These are phyloP conservation scores for Cantharis rufa DNA, from an alignment of 2,888 invertebrate species.

Conservation along the genomic window DNA sequence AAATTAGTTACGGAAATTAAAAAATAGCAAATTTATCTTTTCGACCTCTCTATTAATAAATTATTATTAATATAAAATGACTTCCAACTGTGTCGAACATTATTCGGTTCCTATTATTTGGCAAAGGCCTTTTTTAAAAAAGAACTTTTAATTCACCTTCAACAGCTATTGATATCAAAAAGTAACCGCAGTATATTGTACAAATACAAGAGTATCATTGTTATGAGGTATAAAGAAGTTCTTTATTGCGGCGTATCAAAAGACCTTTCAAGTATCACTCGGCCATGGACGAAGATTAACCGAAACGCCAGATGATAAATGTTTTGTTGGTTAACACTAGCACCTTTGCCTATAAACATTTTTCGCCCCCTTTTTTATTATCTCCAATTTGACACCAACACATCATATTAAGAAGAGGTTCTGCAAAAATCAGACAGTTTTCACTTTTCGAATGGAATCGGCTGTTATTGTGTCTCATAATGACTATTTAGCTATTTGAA, in stretches of 20 bases:
- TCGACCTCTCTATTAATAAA: not conserved
- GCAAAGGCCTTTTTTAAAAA: slow-evolving; percentile 14
- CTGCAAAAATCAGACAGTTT: not conserved
- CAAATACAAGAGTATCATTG: slow-evolving; percentile 27
- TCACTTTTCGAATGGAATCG: slow-evolving; percentile 6
- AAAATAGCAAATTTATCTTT: not conserved
- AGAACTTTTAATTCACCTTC: slow-evolving; percentile 19
- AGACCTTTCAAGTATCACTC: slow-evolving; percentile 10
- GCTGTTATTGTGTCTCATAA: not conserved
- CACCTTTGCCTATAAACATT: not conserved
- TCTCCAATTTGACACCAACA: not conserved
- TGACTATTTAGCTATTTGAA: slow-evolving; percentile 10
- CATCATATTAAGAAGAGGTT: not conserved
- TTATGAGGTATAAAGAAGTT: slow-evolving; percentile 23
- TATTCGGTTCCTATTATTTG: slow-evolving; percentile 19
- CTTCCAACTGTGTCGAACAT: slow-evolving; percentile 19
- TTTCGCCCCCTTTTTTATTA: not conserved
- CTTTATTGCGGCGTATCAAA: slow-evolving; percentile 28
- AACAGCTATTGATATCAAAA: slow-evolving; percentile 30
- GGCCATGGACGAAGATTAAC: slow-evolving; percentile 17
- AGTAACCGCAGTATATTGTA: slow-evolving; percentile 28
- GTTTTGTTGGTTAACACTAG: slow-evolving; percentile 9
- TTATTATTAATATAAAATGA: not conserved
- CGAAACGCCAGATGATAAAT: slow-evolving; percentile 20
- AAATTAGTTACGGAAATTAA: not conserved